A percentile compares a stretch with the other conserved stretches of the same genome.
These are phyloP conservation scores for Hydractinia echinata DNA, from an alignment of 30 jellyfish, hydroid and myxozoan species.

Conservation along the genomic window DNA sequence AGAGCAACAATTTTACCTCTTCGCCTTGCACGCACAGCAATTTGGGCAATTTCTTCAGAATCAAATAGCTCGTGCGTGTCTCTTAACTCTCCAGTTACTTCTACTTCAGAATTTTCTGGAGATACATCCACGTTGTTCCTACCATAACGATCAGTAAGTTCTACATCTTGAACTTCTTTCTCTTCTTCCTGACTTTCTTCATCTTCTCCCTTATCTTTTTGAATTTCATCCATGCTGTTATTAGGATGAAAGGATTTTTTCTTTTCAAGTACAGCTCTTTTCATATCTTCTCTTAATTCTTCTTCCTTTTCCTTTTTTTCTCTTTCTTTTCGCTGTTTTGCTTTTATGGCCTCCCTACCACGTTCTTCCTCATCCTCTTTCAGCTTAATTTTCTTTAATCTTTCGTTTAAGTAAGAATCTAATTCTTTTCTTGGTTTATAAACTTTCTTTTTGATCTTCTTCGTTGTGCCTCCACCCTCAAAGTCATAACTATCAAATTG, in stretches of 20 bases:
- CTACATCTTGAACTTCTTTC: neutral
- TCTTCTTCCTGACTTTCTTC: neutral
- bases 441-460: neutral
- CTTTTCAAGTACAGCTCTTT: neutral
- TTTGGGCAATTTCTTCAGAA: neutral
- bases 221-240: too few species aligned
- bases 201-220: neutral
- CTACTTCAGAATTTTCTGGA: neutral
- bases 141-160: neutral
- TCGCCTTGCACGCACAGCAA: neutral
- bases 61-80: constrained; percentile 6
- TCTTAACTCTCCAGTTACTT: constrained; percentile 11
- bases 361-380: neutral
- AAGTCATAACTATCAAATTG: constrained; percentile 14
- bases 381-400: neutral
- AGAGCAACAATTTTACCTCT: neutral
- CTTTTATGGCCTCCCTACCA: neutral
- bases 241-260: neutral
- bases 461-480: constrained; percentile 5
- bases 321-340: neutral
- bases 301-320: neutral
- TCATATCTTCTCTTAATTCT: neutral
- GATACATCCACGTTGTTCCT: neutral
- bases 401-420: constrained; percentile 2
- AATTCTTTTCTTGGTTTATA: neutral